Base-by-base conservation (phyloP, 1,140 invertebrate species). In the Apis cerana region DNA sequence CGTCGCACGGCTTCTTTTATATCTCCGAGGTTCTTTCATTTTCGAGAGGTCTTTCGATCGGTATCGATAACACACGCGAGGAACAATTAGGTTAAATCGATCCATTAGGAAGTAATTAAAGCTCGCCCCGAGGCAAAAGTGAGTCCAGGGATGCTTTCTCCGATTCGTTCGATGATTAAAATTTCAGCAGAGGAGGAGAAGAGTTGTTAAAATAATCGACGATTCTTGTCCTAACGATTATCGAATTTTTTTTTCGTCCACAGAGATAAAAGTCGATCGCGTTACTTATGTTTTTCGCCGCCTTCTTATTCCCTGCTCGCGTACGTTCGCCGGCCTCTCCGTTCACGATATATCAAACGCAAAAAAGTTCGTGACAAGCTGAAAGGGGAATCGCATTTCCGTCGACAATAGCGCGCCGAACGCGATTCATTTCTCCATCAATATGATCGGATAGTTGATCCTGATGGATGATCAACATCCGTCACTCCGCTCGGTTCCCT, bases 401-500 rank as follows among this genome's bases (percentile, higher is more conserved):
- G 69, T 70, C 84, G 84, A 85, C 85, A 83, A 87, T 76, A 59
- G 72, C 77, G 52, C 62, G 11, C 43, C 72, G 80, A 62, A 43
- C 71, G 54, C 82, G 86, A 87, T 84, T 87, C 86, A 86, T 87
- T 84, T 74, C 76, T 86, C 58, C 82, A 69, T 79, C 86, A 80
- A 84, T 83, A 83, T 84, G 86, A 87, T 87, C 86, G 86, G 81
- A 65, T 86, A 61, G 75, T 74, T 84, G 86, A 86, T 83, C 81
- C 81, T 87, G 85, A 87, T 86, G 85, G 85, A 87, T 86, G 85
- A 86, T 82, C 75, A 72, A 62, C 74, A 87, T 87, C 80, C 80
- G 85, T 87, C 85, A 87, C 77, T 50, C 48, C 17, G 52, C 52
- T 33, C 58, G 59, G 54, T 27, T 65, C 11, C 58, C 33, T 64